phyloP scores from a whole-genome alignment of 1,140 invertebrate genomes.

The Aphidius gifuensis region DNA sequence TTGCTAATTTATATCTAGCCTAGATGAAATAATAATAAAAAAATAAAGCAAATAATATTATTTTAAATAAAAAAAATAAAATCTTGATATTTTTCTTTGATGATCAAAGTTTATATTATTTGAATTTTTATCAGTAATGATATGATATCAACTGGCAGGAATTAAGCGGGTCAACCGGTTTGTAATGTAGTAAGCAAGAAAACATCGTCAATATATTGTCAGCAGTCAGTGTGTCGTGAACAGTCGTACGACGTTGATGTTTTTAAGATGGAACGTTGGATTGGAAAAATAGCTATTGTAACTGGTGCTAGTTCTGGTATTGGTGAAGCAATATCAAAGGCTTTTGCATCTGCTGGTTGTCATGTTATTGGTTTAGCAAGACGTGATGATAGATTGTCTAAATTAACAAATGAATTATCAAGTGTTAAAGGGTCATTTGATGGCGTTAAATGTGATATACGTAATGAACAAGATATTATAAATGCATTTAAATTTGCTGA shows the following conservation, averaged over 20 bases:
- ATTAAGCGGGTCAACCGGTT: too few relatives aligned
- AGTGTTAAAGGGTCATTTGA: conserved; percentile 6
- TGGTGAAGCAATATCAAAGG: conserved; percentile 42
- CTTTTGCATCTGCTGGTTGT: conserved; percentile 25
- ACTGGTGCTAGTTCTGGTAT: conserved; percentile 56
- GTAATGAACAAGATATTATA: conserved; percentile 11
- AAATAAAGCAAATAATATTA: too few relatives aligned
- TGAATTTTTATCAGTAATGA: too few relatives aligned
- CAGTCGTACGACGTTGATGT: too few relatives aligned
- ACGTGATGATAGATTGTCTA: conserved; percentile 5
- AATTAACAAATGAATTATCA: neutral
- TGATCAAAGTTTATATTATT: too few relatives aligned
- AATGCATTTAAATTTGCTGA: conserved; percentile 3
- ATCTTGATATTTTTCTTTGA: too few relatives aligned
- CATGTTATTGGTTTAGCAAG: conserved; percentile 16
- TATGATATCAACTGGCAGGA: too few relatives aligned
- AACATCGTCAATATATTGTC: neutral
- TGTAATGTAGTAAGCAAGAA: too few relatives aligned
- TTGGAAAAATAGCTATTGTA: conserved; percentile 52
- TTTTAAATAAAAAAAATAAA: too few relatives aligned
- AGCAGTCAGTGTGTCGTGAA: conserved; percentile 3
- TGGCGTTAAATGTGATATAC: neutral
- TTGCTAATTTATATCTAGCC: too few relatives aligned
- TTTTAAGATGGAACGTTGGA: conserved; percentile 41
- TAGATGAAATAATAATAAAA: too few relatives aligned